Conservation (phyloP, 2,113 vertebrate species). For the Otocyon megalotis region DNA sequence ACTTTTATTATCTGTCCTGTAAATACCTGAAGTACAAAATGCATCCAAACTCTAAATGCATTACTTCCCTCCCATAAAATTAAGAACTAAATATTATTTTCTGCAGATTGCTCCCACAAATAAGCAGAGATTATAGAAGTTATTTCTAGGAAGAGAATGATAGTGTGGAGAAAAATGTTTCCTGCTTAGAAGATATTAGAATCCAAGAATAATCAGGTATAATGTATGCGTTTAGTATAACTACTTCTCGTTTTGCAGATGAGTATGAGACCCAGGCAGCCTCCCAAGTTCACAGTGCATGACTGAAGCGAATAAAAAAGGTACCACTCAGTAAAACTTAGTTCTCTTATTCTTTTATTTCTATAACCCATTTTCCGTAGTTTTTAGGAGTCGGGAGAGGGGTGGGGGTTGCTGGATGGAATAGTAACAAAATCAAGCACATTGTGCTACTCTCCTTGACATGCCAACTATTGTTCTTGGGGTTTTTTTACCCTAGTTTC, state of each 20-base stretch:
- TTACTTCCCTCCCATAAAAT: constrained; percentile 45
- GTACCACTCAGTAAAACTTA: not conserved
- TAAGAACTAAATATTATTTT: not conserved
- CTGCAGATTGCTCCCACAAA: constrained; percentile 23
- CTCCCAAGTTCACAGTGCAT: not conserved
- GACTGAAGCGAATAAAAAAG: constrained; percentile 14
- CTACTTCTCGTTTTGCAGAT: constrained; percentile 47
- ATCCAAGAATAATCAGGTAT: not conserved
- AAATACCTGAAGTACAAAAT: constrained; percentile 41
- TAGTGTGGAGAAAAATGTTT: constrained; percentile 48
- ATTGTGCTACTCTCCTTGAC: not conserved
- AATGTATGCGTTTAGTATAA: not conserved
- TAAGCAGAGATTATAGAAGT: not conserved
- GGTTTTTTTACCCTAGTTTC: not conserved
- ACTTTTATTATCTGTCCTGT: constrained; percentile 44
- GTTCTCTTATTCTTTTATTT: not conserved
- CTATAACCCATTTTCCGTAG: not conserved
- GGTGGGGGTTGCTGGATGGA: not conserved
- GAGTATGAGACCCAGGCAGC: not conserved
- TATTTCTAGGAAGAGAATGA: constrained; percentile 48
- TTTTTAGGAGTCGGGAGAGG: not conserved
- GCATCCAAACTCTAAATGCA: constrained; percentile 32
- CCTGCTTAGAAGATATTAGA: constrained; percentile 16
- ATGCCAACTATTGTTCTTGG: not conserved
- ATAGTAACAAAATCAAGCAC: constrained; percentile 42